Conservation (phyloP, 1,140 invertebrate species). For the Sarcophaga peregrina region DNA sequence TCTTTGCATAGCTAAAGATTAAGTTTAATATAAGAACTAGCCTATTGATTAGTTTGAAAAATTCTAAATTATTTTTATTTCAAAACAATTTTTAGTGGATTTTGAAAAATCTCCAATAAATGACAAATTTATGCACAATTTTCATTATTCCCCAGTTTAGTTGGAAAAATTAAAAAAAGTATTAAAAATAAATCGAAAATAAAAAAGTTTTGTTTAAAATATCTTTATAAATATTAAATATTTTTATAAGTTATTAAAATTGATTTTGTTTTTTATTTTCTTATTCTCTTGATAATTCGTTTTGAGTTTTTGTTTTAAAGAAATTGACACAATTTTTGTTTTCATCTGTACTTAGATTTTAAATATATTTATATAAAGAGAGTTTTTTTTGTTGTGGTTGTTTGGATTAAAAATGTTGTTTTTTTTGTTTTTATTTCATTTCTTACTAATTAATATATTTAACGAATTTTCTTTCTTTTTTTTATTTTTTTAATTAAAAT, state of each 20-base stretch:
- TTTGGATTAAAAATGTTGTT: slow-evolving; percentile 20
- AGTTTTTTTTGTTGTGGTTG: background rate
- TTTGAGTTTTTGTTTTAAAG: slow-evolving; percentile 44
- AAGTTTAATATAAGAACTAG: no score
- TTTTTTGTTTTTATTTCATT: slow-evolving; percentile 45
- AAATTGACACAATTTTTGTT: slow-evolving; percentile 45
- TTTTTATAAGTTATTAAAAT: background rate
- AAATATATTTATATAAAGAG: background rate
- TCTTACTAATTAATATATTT: slow-evolving; percentile 19
- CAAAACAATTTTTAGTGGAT: no score
- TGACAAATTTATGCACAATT: no score
- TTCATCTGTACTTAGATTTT: slow-evolving; percentile 22
- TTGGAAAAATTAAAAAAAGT: no score
- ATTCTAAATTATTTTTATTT: no score
- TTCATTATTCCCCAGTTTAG: no score
- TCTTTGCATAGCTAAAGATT: no score
- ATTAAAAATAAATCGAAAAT: no score
- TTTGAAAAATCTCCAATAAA: no score
- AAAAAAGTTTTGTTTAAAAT: no score
- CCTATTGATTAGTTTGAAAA: no score
- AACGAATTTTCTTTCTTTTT: background rate
- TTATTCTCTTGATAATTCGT: slow-evolving; percentile 34
- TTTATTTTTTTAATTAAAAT: slow-evolving; percentile 8
- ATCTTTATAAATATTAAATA: background rate
- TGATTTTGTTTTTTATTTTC: background rate